Base-by-base conservation (phyloP, 2,888 invertebrate genomes). In the Pheosia gnoma region DNA sequence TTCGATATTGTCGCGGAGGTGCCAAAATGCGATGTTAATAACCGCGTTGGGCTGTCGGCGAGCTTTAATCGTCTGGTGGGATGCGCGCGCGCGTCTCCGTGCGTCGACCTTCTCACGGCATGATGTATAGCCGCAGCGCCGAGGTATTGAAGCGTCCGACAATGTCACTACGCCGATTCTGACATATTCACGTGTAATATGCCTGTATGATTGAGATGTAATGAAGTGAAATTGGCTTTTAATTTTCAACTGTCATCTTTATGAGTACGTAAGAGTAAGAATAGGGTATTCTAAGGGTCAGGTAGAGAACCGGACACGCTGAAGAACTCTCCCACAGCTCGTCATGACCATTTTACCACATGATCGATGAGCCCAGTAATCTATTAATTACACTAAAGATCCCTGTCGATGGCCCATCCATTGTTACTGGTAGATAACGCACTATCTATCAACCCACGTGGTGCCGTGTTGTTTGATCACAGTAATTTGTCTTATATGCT, bases 381-480 rank as follows among this genome's bases (percentile, higher is more conserved):
- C 87, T 89, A 90, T 92, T 92, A 93, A 93, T 93, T 92, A 93
- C 87, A 80, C 74, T 74, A 79, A 81, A 83, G 87, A 87, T 89
- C 81, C 85, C 84, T 82, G 81, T 82, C 84, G 86, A 86, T 89
- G 85, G 79, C 80, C 76, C 81, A 79, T 82, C 86, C 85, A 91
- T 93, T 93, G 91, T 92, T 89, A 84, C 82, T 78, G 72, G 2
- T 67, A 79, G 85, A 83, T 85, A 84, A 77, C 67, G 45, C 68
- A 80, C 81, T 82, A 91, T 93, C 89, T 81, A 90, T 92, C 92
- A 91, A 89, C 85, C 88, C 80, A 87, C 88, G 87, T 86, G 87
- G 81, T 88, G 89, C 89, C 91, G 82, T 86, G 88, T 91, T 81
- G 81, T 84, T 85, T 83, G 83, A 85, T 83, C 84, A 77, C 75